phyloP scores from a whole-genome alignment of 2,113 vertebrate genomes.

The Apodemus speciosus region DNA sequence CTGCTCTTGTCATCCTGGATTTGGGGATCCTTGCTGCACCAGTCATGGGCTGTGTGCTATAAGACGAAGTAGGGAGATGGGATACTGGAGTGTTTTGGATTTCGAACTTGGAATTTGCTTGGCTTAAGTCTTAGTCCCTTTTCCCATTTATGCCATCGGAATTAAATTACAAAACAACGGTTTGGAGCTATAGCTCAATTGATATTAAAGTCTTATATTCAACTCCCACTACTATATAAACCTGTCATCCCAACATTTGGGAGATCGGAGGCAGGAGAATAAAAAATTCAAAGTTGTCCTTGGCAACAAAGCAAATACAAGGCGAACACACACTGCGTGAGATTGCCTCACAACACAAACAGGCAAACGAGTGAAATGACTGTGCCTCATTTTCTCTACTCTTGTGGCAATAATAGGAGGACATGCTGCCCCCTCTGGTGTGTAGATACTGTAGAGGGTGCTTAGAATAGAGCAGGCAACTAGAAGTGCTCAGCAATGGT shows the following conservation, averaged over 20 bases:
- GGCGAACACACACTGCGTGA: neutral
- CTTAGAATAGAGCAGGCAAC: neutral
- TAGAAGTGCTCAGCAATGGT: too few relatives aligned
- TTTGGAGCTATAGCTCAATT: neutral
- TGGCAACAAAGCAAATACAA: neutral
- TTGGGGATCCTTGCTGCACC: neutral
- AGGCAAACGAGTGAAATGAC: neutral
- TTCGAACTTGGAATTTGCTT: neutral
- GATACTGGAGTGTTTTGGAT: rapidly evolving
- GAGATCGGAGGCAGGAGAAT: neutral
- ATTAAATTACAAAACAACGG: neutral
- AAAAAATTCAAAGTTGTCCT: neutral
- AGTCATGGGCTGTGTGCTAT: neutral
- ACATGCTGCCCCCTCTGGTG: neutral
- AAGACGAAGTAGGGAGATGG: neutral
- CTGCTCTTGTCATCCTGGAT: neutral
- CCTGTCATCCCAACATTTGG: neutral
- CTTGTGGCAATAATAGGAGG: neutral
- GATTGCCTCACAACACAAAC: neutral
- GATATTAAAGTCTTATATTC: neutral
- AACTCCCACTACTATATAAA: neutral
- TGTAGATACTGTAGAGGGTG: neutral
- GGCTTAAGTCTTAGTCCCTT: neutral
- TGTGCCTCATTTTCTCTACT: neutral
- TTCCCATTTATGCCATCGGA: neutral